These are phyloP conservation scores for Drosophila nr. fundita DNA, from an alignment of 2,888 invertebrate species.

Conservation along the genomic window DNA sequence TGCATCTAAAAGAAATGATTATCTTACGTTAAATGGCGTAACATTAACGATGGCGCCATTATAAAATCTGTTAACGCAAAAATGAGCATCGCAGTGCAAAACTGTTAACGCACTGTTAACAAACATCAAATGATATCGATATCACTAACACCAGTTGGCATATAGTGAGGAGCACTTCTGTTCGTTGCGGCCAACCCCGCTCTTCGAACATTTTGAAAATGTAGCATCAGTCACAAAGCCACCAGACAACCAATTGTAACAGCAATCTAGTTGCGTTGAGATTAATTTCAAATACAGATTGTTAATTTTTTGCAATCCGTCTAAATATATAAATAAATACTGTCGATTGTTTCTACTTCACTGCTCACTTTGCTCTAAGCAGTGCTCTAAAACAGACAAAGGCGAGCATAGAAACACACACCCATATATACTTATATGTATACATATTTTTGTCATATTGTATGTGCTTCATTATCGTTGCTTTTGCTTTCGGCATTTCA, in stretches of 20 bases:
- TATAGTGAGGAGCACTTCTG: constrained; percentile 1
- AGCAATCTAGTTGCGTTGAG: background rate
- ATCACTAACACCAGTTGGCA: background rate
- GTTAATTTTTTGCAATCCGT: background rate
- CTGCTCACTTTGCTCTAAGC: background rate
- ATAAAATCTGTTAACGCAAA: constrained; percentile 8
- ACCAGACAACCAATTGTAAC: background rate
- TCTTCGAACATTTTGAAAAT: background rate
- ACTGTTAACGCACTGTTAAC: constrained; percentile 12
- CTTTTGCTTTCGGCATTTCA: background rate
- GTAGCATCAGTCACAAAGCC: no score
- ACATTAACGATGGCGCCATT: constrained; percentile 33
- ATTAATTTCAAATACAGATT: background rate
- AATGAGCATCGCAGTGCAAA: background rate
- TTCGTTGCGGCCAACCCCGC: background rate
- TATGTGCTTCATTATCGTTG: background rate
- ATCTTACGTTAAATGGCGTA: constrained; percentile 30
- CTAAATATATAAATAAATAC: background rate
- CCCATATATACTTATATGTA: background rate
- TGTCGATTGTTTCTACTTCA: background rate
- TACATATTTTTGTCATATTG: background rate
- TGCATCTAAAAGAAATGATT: constrained; percentile 41
- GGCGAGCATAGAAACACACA: background rate
- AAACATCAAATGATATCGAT: background rate
- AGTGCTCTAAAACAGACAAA: background rate